Percentiles rank a stretch among this genome's conserved stretches.
Conservation (phyloP, 2,797 vertebrate genomes). For the Scolopax bukidnonensis region DNA sequence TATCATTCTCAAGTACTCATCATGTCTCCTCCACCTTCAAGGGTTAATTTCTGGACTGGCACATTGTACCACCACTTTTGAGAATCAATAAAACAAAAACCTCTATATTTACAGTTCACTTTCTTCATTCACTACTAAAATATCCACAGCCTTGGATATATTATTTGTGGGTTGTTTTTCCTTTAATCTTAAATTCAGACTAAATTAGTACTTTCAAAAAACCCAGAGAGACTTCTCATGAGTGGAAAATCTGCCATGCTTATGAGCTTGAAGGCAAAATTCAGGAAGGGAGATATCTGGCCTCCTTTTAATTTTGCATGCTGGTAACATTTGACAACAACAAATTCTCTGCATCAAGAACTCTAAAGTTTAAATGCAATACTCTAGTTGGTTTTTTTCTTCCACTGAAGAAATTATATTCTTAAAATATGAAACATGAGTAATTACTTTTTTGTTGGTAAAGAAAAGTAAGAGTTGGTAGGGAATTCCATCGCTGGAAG, state of each 20-base stretch:
- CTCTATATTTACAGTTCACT: not conserved
- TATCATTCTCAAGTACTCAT: not conserved
- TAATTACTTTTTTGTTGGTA: not conserved
- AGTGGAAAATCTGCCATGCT: not conserved
- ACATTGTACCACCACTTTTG: not conserved
- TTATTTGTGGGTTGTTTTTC: not conserved
- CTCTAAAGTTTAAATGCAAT: not conserved
- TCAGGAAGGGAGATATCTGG: not conserved
- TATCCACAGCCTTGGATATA: not conserved
- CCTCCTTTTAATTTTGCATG: not conserved
- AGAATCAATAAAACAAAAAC: not conserved
- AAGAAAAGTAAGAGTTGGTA: not conserved
- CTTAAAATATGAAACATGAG: not conserved
- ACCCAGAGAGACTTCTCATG: not conserved
- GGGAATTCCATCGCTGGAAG: not conserved
- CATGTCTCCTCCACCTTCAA: not conserved
- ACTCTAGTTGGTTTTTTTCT: not conserved
- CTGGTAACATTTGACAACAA: not conserved
- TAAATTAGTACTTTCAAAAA: slow-evolving; percentile 10
- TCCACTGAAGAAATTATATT: not conserved
- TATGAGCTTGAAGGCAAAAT: not conserved
- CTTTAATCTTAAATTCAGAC: slow-evolving; percentile 43
- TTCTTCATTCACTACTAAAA: not conserved
- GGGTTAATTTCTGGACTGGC: not conserved
- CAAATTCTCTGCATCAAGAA: not conserved